Evolutionary conservation across 2,888 invertebrate species (phyloP), one percentile per base, ranked within the genome.

Genomic region (Cosmorhoe ocellata): DNA sequence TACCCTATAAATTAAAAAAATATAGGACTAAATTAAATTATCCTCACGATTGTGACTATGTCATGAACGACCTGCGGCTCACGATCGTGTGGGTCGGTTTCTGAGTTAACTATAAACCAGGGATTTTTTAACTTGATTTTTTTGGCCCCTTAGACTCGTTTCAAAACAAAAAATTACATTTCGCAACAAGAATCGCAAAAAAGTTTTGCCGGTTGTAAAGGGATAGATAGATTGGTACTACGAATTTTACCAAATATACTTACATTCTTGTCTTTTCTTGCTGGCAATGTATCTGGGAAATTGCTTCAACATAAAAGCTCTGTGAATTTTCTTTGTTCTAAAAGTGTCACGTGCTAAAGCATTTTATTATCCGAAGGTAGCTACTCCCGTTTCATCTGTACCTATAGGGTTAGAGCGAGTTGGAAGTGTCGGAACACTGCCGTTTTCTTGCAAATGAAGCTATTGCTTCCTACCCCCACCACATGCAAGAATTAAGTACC

Each of bases 291-390:
- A 28, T 64, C 57, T 54, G 49, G 46, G 34, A 54, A 56, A 60
- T 69, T 67, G 69, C 74, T 73, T 64, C 58, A 68, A 66, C 60
- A 56, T 58, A 58, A 69, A 76, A 74, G 69, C 69, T 68, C 56
- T 64, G 69, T 63, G 70, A 74, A 74, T 79, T 71, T 80, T 76
- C 76, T 78, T 81, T 79, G 76, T 79, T 74, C 69, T 71, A 71
- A 79, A 59, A 68, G 61, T 73, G 79, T 81, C 88, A 86, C 88
- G 84, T 84, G 72, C 79, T 69, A 69, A 74, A 80, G 79, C 78
- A 70, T 83, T 86, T 84, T 85, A 84, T 84, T 82, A 83, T 76
- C 70, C 70, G 55, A n/a, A n/a, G n/a, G n/a, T n/a, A n/a, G n/a
- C n/a, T 60, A 62, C 69, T 64, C 59, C 64, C 58, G 61, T 46